A percentile compares a stretch with the other conserved stretches of the same genome.
phyloP scores from a whole-genome alignment of 2,113 vertebrate genomes.

The Butastur rufipennis region DNA sequence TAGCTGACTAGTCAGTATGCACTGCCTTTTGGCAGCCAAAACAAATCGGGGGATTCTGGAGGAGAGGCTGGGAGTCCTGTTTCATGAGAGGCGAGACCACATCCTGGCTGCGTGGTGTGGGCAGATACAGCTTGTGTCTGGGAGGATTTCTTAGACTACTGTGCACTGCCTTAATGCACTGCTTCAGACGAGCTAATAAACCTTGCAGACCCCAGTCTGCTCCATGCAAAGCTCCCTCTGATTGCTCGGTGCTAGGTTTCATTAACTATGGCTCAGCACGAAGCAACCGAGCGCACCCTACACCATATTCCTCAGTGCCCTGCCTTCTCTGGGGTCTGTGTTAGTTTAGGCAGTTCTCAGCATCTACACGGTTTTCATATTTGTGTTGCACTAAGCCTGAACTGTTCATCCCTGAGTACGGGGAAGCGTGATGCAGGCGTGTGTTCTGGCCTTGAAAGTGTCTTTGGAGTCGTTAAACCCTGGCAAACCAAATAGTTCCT shows the following conservation, averaged over 20 bases:
- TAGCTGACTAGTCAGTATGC: background rate
- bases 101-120: background rate
- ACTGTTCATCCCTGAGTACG: background rate
- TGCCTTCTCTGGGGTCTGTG: background rate
- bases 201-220: background rate
- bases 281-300: no score
- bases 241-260: fast-evolving
- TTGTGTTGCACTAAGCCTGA: fast-evolving
- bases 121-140: background rate
- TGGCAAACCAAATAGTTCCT: background rate
- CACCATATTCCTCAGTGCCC: background rate
- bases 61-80: background rate
- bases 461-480: background rate
- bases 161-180: background rate
- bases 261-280: background rate
- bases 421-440: fast-evolving
- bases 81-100: background rate
- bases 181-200: background rate
- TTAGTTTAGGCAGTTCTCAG: background rate
- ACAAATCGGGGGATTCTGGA: background rate
- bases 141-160: background rate
- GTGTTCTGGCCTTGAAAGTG: background rate
- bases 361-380: fast-evolving
- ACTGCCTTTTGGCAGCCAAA: background rate
- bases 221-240: background rate